Evolutionary conservation across 2,113 vertebrate species (phyloP).

Genomic region (Bettongia penicillata): DNA sequence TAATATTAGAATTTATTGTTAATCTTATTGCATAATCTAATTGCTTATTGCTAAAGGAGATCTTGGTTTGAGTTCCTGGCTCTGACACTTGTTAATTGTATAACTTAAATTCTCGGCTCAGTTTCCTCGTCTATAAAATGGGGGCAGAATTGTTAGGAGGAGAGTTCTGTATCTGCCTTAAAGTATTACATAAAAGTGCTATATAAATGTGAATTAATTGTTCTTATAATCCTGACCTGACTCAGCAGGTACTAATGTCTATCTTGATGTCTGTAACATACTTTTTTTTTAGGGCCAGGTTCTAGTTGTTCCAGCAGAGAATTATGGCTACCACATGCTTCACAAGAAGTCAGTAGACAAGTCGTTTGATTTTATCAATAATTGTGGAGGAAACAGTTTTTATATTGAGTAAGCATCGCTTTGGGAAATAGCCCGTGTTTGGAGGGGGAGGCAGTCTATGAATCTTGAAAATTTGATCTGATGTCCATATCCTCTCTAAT

Average conservation of each 20-base stretch:
- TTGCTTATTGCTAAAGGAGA: neutral
- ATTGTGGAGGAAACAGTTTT: constrained; percentile 92
- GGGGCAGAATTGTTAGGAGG: neutral
- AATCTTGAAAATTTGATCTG: neutral
- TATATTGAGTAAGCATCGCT: constrained; percentile 89
- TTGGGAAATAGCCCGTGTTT: neutral
- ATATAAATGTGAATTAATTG: neutral
- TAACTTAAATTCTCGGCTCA: neutral
- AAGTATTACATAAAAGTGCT: neutral
- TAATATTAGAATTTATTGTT: neutral
- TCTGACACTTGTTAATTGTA: neutral
- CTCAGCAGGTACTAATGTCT: neutral
- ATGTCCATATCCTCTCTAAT: neutral
- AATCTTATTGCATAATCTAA: neutral
- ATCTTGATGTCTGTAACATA: neutral
- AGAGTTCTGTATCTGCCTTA: neutral
- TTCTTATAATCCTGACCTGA: neutral
- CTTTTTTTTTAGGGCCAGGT: constrained; percentile 87
- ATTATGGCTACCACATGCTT: constrained; percentile 88
- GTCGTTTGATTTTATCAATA: constrained; percentile 90
- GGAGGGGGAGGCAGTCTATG: neutral
- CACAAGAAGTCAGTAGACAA: constrained; percentile 89
- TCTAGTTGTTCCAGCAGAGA: constrained; percentile 89
- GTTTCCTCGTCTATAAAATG: neutral
- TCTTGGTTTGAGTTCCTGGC: neutral